Base-by-base conservation (phyloP, 2,888 invertebrate species). In the Pteria penguin region DNA sequence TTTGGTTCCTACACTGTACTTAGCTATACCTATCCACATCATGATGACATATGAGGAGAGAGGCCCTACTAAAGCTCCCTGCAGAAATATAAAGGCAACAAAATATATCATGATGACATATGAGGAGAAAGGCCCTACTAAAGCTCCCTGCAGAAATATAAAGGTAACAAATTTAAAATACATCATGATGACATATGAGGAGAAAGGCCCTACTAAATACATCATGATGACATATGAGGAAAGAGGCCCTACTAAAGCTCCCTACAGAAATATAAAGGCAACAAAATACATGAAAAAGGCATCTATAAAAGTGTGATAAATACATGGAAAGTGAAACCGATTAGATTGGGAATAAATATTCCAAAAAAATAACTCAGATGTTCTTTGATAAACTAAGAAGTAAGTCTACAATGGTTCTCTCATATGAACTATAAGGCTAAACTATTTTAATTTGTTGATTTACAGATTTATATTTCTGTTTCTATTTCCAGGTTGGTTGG, bases 1-100 rank as follows among this genome's bases (percentile, higher is more conserved):
- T 2, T 60, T 60, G 1, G 66, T 26, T 1, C 76, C 72, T 8
- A 72, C 72, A 11, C 67, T 67, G 31, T 76, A 76, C 63, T 71
- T 67, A 2, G 57, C 72, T 22, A 76, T 61, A 24, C 72, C 67
- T 8, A 76, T 72, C 76, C 76, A 36, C 66, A 76, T 36, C 52
- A 61, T 71, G 2, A 67, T 14, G 22, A 32, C 36, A 45, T 68
- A 76, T 1, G 72, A 45, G 26, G 31, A 27, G 3, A 76, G 14
- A 8, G 62, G 31, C 0, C 76, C 76, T 22, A 45, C 57, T 26
- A 76, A 54, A 8, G 72, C 72, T 3, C 76, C 76, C 76, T 76
- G n/a, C n/a, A 26, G 27, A 55, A 18, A 26, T 27, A 54, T 11
- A 36, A 5, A 36, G 14, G 14, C 5, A 36, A 75, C n/a, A n/a